Base-by-base conservation (phyloP, 2,113 vertebrate species). In the Brachirus orientalis region DNA sequence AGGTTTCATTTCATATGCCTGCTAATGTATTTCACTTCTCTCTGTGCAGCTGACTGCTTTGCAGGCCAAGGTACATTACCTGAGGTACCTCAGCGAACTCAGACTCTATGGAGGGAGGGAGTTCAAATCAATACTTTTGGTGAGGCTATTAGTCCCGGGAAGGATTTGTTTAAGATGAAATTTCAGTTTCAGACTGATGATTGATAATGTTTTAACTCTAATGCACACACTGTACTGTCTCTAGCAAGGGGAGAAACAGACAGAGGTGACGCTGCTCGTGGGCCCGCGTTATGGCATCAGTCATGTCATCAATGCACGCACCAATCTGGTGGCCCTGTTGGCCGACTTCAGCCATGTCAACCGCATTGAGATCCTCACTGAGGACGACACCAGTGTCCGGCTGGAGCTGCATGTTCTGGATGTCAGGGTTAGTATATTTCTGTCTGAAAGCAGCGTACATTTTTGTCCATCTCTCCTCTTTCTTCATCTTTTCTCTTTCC, bases 271-370 rank as follows among this genome's bases (percentile, higher is more conserved):
- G 17, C 89, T 99, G 62, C 81, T 99, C 50, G 96, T 98, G 18
- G 97, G 97, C 16, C 97, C 97, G 0, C 94, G 96, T 2, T 98
- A 98, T 0, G 97, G 97, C 51, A 99, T 99, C 88, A 99, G 97
- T 75, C 97, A 99, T 0, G 95, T 99, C 45, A 98, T 99, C 84
- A 99, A 99, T 82, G 89, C 94, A 82, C 95, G 96, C 89, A 99
- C 97, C 79, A 97, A 97, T 70, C 94, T 99, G 0, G 96, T 99
- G 79, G 96, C 97, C 50, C 95, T 99, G 0, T 79, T 99, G 88
- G 97, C 97, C 5, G 97, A 99, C 89, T 99, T 99, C 90, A 99
- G 96, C 89, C 96, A 99, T 0, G 97, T 99, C 59, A 98, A 99
- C 91, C 95, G 95, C 84, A 99, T 99, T 1, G 97, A 99, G 87